Conservation (phyloP, 2,113 vertebrate species). For the Aphyosemion australe region DNA sequence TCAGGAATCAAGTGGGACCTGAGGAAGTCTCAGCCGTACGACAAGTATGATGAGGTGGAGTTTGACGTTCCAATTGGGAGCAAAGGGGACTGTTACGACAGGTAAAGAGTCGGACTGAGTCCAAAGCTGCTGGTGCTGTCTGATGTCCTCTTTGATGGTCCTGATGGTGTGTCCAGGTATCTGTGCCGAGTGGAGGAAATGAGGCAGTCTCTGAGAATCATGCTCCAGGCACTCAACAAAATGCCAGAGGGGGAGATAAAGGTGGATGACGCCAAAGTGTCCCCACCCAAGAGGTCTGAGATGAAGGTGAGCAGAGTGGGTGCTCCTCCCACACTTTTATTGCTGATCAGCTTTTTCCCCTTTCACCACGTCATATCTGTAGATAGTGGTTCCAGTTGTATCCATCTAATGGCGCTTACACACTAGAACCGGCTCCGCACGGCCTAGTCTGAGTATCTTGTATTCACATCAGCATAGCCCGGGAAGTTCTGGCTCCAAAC, state of each 20-base stretch:
- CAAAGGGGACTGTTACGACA: conserved; percentile 91
- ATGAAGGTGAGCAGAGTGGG: conserved; percentile 86
- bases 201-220: conserved; percentile 92
- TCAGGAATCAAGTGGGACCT: conserved; percentile 96
- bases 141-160: not conserved
- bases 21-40: conserved; percentile 93
- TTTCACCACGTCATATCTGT: too few species aligned
- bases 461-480: too few species aligned
- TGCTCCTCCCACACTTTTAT: not conserved
- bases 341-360: too few species aligned
- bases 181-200: conserved; percentile 95
- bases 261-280: conserved; percentile 94
- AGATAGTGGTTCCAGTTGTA: too few species aligned
- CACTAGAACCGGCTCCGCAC: too few species aligned
- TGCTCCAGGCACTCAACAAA: conserved; percentile 90
- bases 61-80: conserved; percentile 93
- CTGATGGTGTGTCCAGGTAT: conserved; percentile 77
- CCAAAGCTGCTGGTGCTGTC: too few species aligned
- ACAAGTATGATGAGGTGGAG: conserved; percentile 91
- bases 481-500: too few species aligned
- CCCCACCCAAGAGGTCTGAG: conserved; percentile 92
- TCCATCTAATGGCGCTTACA: too few species aligned
- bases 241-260: conserved; percentile 97
- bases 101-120: conserved; percentile 67
- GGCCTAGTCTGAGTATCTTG: too few species aligned